Evolutionary conservation across 2,797 vertebrate species (phyloP), one percentile per base, ranked within the genome.

Genomic region (Aulostomus chinensis): DNA sequence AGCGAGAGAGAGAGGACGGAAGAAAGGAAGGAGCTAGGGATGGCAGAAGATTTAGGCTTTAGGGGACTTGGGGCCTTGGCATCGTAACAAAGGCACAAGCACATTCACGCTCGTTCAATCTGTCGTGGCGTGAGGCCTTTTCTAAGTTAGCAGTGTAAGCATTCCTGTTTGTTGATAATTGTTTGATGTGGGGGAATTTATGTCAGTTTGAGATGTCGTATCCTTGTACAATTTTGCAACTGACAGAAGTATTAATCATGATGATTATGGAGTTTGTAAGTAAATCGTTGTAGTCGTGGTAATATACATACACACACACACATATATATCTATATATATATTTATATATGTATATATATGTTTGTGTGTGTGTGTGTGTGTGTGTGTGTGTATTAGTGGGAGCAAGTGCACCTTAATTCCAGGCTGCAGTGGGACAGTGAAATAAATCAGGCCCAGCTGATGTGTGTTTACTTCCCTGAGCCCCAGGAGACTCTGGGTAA

Each of bases 361-460:
- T n/a, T n/a, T n/a, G 3, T 5, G 3, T 33, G 29, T 40, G 32
- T 41, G 57, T 17, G 46, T 36, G 54, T 42, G 51, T 34, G 34
- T 16, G 20, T 30, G 17, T 8, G 22, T 35, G 10, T 17, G n/a
- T 9, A n/a, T 21, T 11, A 4, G 20, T n/a, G 35, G 7, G 42
- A 58, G 63, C 50, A 52, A 46, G 40, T 50, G 49, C 25, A 62
- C 33, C 35, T 85, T 84, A 78, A 86, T 88, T 88, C 79, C 48
- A 68, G 78, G 84, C 80, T 89, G 76, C 86, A 68, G 76, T 81
- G 89, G 87, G 89, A 89, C 73, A 80, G 83, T 80, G 81, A 88
- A 89, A 87, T 86, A 90, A 91, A 88, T 89, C 83, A 87, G 75
- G 72, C 76, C 81, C 83, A 90, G 84, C 84, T 89, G 85, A 93